phyloP scores from a whole-genome alignment of 2,888 invertebrate species.

The Synergus umbraculus region DNA sequence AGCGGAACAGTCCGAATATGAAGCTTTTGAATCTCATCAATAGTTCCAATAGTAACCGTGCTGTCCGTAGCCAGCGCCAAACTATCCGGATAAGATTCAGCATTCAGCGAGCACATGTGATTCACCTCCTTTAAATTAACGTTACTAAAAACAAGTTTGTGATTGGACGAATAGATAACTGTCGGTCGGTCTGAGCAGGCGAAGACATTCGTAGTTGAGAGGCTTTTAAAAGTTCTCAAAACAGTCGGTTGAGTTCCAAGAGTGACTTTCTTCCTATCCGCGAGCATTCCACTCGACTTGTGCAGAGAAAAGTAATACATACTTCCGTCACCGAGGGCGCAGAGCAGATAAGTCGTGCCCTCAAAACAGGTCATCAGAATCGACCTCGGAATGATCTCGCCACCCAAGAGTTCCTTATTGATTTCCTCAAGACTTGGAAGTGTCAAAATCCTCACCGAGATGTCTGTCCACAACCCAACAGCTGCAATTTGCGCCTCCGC shows the following conservation, averaged over 20 bases:
- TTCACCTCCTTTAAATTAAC: conserved; percentile 96
- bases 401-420: conserved; percentile 92
- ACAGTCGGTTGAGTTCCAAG: conserved; percentile 98
- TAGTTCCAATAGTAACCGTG: conserved; percentile 95
- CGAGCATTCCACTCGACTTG: conserved; percentile 84
- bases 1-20: conserved; percentile 97
- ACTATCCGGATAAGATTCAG: conserved; percentile 95
- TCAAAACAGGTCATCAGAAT: conserved; percentile 97
- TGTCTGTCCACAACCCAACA: conserved; percentile 98
- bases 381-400: conserved; percentile 98
- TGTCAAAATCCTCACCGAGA: conserved; percentile 91
- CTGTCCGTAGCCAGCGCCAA: conserved; percentile 93
- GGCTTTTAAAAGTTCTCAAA: conserved; percentile 89
- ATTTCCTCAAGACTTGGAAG: conserved; percentile 89
- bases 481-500: conserved; percentile 87
- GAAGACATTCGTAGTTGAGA: conserved; percentile 97
- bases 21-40: conserved; percentile 98
- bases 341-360: conserved; percentile 91
- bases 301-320: conserved; percentile 97
- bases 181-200: conserved; percentile 99
- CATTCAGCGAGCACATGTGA: conserved; percentile 98
- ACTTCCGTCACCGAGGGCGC: conserved; percentile 98
- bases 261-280: conserved; percentile 96
- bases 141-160: conserved; percentile 98
- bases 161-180: conserved; percentile 99